Evolutionary conservation across 1,140 invertebrate genomes (phyloP).

Genomic region (Zaprionus taronus): DNA sequence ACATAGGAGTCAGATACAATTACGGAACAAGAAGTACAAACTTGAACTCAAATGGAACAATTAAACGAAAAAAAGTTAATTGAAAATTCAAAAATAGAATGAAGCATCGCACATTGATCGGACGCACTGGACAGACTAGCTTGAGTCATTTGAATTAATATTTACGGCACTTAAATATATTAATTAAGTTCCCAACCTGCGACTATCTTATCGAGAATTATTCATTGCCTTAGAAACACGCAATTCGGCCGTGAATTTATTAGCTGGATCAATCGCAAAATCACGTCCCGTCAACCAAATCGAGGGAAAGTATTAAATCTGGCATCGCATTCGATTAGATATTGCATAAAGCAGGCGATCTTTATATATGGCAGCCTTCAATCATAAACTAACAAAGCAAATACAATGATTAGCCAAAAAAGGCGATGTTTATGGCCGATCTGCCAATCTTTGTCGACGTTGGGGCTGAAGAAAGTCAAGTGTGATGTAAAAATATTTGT

Average conservation of each 20-base stretch:
- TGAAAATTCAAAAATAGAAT: background rate
- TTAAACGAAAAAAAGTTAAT: background rate
- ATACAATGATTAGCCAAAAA: slow-evolving; percentile 13
- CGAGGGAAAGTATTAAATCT: slow-evolving; percentile 46
- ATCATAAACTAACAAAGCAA: slow-evolving; percentile 1
- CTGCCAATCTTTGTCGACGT: background rate
- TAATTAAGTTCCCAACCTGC: slow-evolving; percentile 6
- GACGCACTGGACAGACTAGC: background rate
- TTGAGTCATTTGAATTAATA: slow-evolving; percentile 8
- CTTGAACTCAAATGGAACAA: background rate
- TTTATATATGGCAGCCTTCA: slow-evolving; percentile 21
- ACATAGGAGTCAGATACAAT: background rate
- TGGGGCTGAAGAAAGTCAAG: background rate
- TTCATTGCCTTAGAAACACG: slow-evolving; percentile 18
- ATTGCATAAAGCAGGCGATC: slow-evolving; percentile 15
- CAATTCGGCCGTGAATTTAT: slow-evolving; percentile 15
- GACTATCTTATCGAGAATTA: slow-evolving; percentile 30
- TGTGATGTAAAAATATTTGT: slow-evolving; percentile 23
- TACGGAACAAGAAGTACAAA: background rate
- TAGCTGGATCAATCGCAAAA: slow-evolving; percentile 24
- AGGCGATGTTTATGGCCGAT: background rate
- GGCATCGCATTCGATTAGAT: slow-evolving; percentile 30
- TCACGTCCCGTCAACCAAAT: slow-evolving; percentile 35
- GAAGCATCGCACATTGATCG: background rate
- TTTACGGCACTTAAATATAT: slow-evolving; percentile 4